Evolutionary conservation across 2,797 vertebrate species (phyloP).

Genomic region (Acropternis orthonyx): DNA sequence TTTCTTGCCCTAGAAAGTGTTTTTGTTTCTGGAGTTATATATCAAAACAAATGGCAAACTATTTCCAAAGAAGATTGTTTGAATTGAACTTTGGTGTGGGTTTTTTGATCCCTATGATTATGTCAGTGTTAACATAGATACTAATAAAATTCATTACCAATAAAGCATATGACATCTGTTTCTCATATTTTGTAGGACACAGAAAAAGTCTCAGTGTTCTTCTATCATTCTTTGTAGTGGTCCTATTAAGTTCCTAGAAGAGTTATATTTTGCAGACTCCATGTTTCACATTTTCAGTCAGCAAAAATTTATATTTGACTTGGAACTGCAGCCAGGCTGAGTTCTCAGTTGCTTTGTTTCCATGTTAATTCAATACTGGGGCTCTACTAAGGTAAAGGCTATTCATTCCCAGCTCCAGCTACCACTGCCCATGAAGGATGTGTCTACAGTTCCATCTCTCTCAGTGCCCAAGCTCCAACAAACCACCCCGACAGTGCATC

Average conservation of each 20-base stretch:
- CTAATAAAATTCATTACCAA: background rate
- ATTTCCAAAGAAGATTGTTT: background rate
- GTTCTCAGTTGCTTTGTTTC: accelerated
- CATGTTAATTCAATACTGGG: background rate
- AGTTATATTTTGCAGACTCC: background rate
- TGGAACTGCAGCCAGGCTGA: background rate
- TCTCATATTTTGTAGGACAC: background rate
- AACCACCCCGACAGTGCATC: accelerated
- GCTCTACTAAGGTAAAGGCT: background rate
- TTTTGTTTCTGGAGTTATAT: background rate
- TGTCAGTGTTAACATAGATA: background rate
- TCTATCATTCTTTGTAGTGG: background rate
- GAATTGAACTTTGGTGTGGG: background rate
- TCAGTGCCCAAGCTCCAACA: background rate
- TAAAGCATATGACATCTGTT: background rate
- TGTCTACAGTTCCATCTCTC: background rate
- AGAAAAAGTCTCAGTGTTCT: background rate
- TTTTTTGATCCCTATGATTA: background rate
- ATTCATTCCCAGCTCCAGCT: background rate
- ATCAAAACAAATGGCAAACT: background rate
- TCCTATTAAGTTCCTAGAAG: background rate
- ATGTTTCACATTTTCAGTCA: background rate
- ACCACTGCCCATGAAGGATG: background rate
- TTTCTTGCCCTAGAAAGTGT: background rate
- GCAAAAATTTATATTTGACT: background rate